Evolutionary conservation across 2,113 vertebrate species (phyloP).

Genomic region (Peromyscus polionotus): DNA sequence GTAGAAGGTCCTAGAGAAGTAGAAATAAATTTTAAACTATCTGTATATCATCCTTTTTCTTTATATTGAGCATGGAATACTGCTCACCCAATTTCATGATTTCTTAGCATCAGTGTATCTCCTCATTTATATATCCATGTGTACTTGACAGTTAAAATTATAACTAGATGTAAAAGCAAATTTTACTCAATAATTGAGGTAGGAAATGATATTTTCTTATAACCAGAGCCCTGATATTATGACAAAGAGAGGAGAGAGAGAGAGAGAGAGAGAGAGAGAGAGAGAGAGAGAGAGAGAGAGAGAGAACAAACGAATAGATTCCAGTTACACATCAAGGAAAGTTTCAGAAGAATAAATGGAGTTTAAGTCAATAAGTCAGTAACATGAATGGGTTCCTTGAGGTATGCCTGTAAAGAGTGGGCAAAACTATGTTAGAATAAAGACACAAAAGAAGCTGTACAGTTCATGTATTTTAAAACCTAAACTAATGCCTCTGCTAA

Average conservation of each 20-base stretch:
- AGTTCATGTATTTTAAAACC: background rate
- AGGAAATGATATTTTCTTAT: background rate
- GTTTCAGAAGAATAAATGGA: background rate
- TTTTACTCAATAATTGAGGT: background rate
- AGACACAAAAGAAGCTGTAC: background rate
- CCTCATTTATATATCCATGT: background rate
- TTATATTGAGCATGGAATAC: background rate
- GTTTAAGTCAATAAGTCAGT: background rate
- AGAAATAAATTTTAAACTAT: background rate
- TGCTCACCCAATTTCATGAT: background rate
- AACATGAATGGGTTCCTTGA: too few relatives aligned
- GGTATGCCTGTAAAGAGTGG: background rate
- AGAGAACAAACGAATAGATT: background rate
- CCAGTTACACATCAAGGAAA: background rate
- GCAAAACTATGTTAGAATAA: background rate
- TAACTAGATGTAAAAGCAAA: background rate
- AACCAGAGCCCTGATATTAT: background rate
- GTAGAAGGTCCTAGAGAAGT: background rate
- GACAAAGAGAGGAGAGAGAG: background rate
- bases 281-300: background rate
- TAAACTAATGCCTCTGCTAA: background rate
- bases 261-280: background rate
- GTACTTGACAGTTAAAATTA: background rate
- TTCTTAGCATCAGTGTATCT: background rate
- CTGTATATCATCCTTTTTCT: background rate